Evolutionary conservation across 2,113 vertebrate genomes (phyloP).

Genomic region (Ammodytes marinus): DNA sequence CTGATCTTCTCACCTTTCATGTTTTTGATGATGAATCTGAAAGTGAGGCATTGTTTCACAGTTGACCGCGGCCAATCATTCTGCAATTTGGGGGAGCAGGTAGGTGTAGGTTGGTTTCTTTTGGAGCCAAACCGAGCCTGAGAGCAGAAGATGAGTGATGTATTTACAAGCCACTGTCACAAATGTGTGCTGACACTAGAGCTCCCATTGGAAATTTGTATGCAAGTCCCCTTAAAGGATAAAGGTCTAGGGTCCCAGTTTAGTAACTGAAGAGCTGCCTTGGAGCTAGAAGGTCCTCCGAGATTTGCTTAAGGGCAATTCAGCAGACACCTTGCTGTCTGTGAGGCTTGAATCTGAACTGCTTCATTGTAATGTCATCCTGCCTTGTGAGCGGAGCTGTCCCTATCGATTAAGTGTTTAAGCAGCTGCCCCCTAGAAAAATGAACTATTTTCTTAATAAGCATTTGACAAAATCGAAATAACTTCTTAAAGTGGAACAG

Average conservation of each 20-base stretch:
- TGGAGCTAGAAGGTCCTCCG: not conserved
- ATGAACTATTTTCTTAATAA: no score
- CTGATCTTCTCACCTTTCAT: slow-evolving; percentile 28
- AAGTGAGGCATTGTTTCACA: slow-evolving; percentile 12
- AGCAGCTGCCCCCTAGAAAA: no score
- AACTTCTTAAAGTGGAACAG: no score
- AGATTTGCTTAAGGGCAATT: not conserved
- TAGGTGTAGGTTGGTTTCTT: not conserved
- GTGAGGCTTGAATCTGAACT: not conserved
- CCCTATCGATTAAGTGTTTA: not conserved
- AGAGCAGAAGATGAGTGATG: not conserved
- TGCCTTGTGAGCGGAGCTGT: not conserved
- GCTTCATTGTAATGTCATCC: not conserved
- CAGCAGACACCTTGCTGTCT: not conserved
- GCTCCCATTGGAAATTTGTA: not conserved
- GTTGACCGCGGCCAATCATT: slow-evolving; percentile 15
- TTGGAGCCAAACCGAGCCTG: not conserved
- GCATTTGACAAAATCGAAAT: no score
- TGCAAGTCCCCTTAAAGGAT: not conserved
- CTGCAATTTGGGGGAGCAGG: not conserved
- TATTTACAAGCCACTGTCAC: not conserved
- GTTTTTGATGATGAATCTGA: slow-evolving; percentile 51
- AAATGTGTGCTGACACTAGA: not conserved
- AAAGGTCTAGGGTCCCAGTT: not conserved
- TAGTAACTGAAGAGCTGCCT: not conserved